These are phyloP conservation scores for Austrofundulus limnaeus DNA, from an alignment of 2,113 vertebrate genomes.

Conservation along the genomic window DNA sequence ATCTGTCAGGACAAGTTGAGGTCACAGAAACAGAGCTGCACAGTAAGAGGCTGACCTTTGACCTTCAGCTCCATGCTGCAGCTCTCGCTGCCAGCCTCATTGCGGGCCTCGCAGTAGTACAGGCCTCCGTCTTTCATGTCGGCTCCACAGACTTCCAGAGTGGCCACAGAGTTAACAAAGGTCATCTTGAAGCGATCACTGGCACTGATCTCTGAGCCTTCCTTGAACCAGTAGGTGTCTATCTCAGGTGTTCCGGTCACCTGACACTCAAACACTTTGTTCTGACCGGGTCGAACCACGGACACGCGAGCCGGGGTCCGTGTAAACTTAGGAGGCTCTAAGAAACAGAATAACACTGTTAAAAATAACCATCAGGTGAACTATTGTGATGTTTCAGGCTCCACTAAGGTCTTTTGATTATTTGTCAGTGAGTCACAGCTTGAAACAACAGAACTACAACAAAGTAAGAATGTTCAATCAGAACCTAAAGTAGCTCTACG, in stretches of 20 bases:
- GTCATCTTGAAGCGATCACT: constrained; percentile 80
- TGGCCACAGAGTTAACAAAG: constrained; percentile 86
- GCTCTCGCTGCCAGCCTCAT: constrained; percentile 95
- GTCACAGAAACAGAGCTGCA: too few relatives aligned
- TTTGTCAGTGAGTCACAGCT: too few relatives aligned
- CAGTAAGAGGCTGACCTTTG: constrained; percentile 86
- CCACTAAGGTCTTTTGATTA: neutral
- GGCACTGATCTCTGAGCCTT: constrained; percentile 88
- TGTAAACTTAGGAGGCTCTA: constrained; percentile 92
- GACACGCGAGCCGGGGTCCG: constrained; percentile 87
- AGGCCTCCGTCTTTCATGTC: constrained; percentile 86
- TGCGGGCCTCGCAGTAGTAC: constrained; percentile 95
- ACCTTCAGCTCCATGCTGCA: constrained; percentile 94
- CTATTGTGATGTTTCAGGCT: neutral
- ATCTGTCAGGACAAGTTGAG: too few relatives aligned
- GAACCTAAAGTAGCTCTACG: too few relatives aligned
- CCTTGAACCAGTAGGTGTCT: constrained; percentile 90
- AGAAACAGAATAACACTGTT: constrained; percentile 33
- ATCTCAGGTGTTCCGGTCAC: constrained; percentile 93
- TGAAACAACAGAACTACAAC: neutral
- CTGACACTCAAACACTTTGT: constrained; percentile 90
- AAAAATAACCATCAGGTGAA: neutral
- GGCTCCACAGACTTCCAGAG: constrained; percentile 83
- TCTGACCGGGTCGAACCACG: constrained; percentile 88
- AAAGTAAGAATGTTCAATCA: too few relatives aligned